These are phyloP conservation scores for Polypterus bichir DNA, from an alignment of 2,113 vertebrate genomes.

Conservation along the genomic window DNA sequence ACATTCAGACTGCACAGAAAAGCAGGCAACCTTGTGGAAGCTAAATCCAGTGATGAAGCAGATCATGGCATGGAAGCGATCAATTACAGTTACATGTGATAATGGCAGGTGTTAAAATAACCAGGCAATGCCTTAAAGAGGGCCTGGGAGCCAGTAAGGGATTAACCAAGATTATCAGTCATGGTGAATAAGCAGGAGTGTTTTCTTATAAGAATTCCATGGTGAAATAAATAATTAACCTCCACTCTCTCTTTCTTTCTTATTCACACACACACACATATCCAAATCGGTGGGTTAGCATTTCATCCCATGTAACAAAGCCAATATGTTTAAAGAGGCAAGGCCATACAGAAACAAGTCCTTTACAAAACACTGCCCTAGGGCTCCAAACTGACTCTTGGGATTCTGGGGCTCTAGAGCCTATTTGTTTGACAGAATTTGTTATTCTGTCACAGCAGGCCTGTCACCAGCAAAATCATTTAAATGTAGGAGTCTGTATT, in stretches of 20 bases:
- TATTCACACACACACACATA: constrained; percentile 13
- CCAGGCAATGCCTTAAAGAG: constrained; percentile 8
- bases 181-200: constrained; percentile 24
- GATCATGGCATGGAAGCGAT: neutral
- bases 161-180: constrained; percentile 29
- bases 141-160: constrained; percentile 17
- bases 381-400: constrained; percentile 46
- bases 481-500: constrained; percentile 58
- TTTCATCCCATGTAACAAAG: constrained; percentile 54
- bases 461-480: constrained; percentile 55
- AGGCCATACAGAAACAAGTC: constrained; percentile 57
- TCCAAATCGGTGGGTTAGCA: constrained; percentile 37
- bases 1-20: too few species aligned
- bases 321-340: constrained; percentile 58
- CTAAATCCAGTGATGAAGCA: neutral
- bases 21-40: neutral
- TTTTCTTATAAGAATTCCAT: constrained; percentile 19
- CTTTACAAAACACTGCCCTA: constrained; percentile 50
- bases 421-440: constrained; percentile 56
- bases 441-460: constrained; percentile 57
- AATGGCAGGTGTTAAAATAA: constrained; percentile 8
- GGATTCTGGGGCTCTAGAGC: constrained; percentile 47
- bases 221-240: constrained; percentile 20
- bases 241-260: constrained; percentile 14
- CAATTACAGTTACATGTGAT: neutral